Percentiles rank a stretch among this genome's conserved stretches.
Evolutionary conservation across 2,888 invertebrate species (phyloP).

Genomic region (Sabellastarte sp.): DNA sequence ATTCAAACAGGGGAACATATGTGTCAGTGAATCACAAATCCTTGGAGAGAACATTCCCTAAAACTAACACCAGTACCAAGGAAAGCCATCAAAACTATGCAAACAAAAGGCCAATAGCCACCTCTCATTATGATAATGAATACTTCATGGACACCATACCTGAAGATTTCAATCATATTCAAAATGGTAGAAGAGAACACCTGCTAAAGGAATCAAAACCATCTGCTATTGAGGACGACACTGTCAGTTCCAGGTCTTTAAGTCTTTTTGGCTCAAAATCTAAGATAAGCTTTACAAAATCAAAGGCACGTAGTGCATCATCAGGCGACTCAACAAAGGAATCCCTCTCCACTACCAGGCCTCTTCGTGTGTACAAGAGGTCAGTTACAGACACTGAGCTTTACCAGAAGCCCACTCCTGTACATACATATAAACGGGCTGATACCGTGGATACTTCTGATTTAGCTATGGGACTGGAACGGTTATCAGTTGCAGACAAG

Average conservation of each 20-base stretch:
- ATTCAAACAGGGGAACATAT: background rate
- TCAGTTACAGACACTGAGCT: conserved; percentile 18
- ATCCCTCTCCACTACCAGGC: conserved; percentile 14
- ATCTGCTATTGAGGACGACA: too few relatives aligned
- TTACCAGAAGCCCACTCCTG: conserved; percentile 1
- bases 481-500: background rate
- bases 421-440: background rate
- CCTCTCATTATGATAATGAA: conserved; percentile 2
- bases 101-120: background rate
- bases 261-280: background rate
- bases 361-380: conserved; percentile 13
- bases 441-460: background rate
- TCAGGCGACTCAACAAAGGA: background rate
- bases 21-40: background rate
- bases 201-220: background rate
- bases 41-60: background rate
- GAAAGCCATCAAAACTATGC: background rate
- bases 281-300: background rate
- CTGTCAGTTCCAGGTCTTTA: background rate
- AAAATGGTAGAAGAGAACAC: background rate
- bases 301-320: background rate
- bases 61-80: background rate
- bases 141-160: conserved; percentile 4
- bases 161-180: background rate
- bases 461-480: background rate